A percentile compares a stretch with the other conserved stretches of the same genome.
These are phyloP conservation scores for Lathronympha strigana DNA, from an alignment of 2,888 invertebrate genomes.

Conservation along the genomic window DNA sequence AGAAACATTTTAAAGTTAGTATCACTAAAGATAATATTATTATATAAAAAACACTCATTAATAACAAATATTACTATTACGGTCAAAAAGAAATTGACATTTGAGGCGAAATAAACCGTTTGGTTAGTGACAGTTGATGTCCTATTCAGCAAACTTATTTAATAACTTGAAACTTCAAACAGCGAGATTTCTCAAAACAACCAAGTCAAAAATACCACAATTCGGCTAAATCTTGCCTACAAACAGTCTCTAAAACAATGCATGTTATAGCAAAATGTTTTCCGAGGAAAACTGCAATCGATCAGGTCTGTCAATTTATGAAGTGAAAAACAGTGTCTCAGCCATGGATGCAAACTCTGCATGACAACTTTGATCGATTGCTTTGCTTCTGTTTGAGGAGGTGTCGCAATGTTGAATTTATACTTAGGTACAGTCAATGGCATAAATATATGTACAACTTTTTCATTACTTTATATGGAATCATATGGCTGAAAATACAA, in stretches of 20 bases:
- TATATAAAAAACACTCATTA: not conserved
- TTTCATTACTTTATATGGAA: too few relatives aligned
- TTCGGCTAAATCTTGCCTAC: not conserved
- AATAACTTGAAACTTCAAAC: too few relatives aligned
- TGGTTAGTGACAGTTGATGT: too few relatives aligned
- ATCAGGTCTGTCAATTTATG: slow-evolving; percentile 16
- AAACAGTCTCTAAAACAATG: not conserved
- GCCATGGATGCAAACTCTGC: slow-evolving; percentile 9
- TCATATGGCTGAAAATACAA: too few relatives aligned
- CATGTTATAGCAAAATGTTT: not conserved
- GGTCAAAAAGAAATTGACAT: not conserved
- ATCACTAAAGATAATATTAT: not conserved
- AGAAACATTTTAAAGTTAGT: not conserved
- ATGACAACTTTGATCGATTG: slow-evolving; percentile 21
- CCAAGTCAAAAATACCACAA: not conserved
- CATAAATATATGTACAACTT: too few relatives aligned
- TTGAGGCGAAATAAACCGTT: too few relatives aligned
- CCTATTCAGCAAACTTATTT: not conserved
- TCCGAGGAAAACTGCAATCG: not conserved
- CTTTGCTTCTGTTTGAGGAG: not conserved
- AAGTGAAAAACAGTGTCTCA: slow-evolving; percentile 17
- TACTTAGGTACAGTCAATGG: too few relatives aligned
- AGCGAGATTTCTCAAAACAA: too few relatives aligned
- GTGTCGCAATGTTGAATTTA: too few relatives aligned
- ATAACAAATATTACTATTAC: not conserved